Base-by-base conservation (phyloP, 1,140 invertebrate species). In the Lepidurus apus region DNA sequence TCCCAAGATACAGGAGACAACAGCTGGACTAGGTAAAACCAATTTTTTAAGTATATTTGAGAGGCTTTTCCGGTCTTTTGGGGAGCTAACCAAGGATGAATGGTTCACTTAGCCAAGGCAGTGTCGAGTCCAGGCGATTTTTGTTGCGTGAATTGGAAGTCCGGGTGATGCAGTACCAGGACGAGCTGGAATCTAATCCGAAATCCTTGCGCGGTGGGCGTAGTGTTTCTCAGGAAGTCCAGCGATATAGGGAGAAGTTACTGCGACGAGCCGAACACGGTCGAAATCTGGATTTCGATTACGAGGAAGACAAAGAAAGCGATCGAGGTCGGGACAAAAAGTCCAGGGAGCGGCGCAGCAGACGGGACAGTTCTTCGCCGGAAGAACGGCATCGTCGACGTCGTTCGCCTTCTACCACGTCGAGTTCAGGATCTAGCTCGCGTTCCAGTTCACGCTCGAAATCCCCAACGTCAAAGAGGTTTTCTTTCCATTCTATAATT, bases 121-220 rank as follows among this genome's bases (percentile, higher is more conserved):
- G 84, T 82, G 88, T 89, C 83, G 92, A 95, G 85, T 92, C 94
- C 83, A 90, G 92, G 81, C 89, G 96, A 53, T 90, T 90, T 80
- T 93, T 93, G 84, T 86, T 98, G 53, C 88, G 96, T 76, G 95
- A 97, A 85, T 95, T 98, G 82, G 96, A 98, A 88, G 87, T 97
- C 73, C 96, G 96, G 87, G 94, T 95, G 17, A 89, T 98, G 87
- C 93, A 95, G 83, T 98, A 97, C 87, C 95, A 97, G 87, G 96
- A 98, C 88, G 96, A 98, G 86, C 85, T 98, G 74, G 96, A 98
- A 87, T 92, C 91, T 21, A 65, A 65, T 17, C 13, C 53, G 21
- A 65, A 65, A 65, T 7, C 13, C 6, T 65, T 65, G 3, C 53
- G 53, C 21, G 95, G 95, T 4, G 89, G 91, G 82, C 87, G 92